Base-by-base conservation (phyloP, 2,888 invertebrate genomes). In the Troides helena region DNA sequence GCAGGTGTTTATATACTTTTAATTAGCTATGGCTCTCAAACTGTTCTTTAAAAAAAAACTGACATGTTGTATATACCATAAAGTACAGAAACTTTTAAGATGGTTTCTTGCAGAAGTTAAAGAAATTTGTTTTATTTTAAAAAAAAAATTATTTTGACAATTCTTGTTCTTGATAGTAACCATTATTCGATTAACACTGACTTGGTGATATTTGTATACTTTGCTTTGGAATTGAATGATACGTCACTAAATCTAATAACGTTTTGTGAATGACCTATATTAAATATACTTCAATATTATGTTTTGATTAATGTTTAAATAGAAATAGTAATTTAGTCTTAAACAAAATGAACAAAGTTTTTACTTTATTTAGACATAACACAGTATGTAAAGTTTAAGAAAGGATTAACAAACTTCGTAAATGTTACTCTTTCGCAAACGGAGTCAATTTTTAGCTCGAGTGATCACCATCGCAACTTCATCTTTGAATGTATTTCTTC, bases 361-460 rank as follows among this genome's bases (percentile, higher is more conserved):
- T 6, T 0, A 3, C 18, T 18, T 53, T n/a, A 53, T 53, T 18
- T 53, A 53, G n/a, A 58, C 4, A 23, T 58, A 23, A 12, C 25
- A 23, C 3, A 25, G 12, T 58, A 23, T 21, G 6, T 58, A 23
- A 58, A 58, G 23, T 58, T 58, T 14, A 58, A 58, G 23, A 23
- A 23, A 23, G 21, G 57, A 25, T 58, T 39, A 21, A 43, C 43
- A 61, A 61, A 61, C 17, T 17, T 39, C 25, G 60, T 43, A 61
- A 43, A 61, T n/a, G 61, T 61, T 61, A 43, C 39, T 6, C 61
- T 61, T 21, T 39, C 61, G 36, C 14, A 60, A 61, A 82, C 83
- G 81, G 84, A 82, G 82, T 82, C 85, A 87, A 89, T 89, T 89
- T 88, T 86, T 85, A 82, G 79, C 82, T 85, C 78, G 83, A 87